Conservation (phyloP, 2,888 invertebrate genomes). For the Dicroscelio sp. region DNA sequence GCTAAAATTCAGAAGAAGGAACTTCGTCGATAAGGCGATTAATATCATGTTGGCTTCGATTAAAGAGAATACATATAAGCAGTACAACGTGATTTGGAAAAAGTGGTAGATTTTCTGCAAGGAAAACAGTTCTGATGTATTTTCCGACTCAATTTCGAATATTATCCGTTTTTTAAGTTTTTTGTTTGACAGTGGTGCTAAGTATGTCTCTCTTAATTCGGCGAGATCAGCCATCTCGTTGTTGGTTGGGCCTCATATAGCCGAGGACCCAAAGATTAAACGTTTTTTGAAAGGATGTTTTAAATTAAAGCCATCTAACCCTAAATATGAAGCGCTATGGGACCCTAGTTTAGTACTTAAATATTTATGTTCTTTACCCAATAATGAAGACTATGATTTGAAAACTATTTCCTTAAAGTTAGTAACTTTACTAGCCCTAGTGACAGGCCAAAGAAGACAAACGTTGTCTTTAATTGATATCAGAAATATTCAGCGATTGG, state of each 20-base stretch:
- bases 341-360: constrained; percentile 82
- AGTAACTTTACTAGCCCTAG: constrained; percentile 72
- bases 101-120: constrained; percentile 69
- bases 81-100: constrained; percentile 14
- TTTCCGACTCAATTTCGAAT: constrained; percentile 15
- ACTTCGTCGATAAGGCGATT: neutral
- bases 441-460: constrained; percentile 80
- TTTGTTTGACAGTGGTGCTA: constrained; percentile 56
- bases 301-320: constrained; percentile 78
- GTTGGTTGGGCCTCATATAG: constrained; percentile 64
- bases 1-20: neutral
- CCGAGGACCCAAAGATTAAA: constrained; percentile 70
- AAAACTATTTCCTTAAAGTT: constrained; percentile 73
- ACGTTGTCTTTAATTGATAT: constrained; percentile 72
- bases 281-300: constrained; percentile 83
- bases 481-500: constrained; percentile 50
- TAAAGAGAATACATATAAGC: neutral
- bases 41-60: neutral
- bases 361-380: constrained; percentile 53
- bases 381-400: constrained; percentile 59
- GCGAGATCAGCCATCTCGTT: constrained; percentile 68
- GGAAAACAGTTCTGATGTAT: constrained; percentile 27
- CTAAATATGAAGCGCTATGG: constrained; percentile 84
- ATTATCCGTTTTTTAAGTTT: constrained; percentile 58
- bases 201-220: constrained; percentile 63